Evolutionary conservation across 2,888 invertebrate genomes (phyloP), one percentile per base, ranked within the genome.

Genomic region (Chouioia cunea): DNA sequence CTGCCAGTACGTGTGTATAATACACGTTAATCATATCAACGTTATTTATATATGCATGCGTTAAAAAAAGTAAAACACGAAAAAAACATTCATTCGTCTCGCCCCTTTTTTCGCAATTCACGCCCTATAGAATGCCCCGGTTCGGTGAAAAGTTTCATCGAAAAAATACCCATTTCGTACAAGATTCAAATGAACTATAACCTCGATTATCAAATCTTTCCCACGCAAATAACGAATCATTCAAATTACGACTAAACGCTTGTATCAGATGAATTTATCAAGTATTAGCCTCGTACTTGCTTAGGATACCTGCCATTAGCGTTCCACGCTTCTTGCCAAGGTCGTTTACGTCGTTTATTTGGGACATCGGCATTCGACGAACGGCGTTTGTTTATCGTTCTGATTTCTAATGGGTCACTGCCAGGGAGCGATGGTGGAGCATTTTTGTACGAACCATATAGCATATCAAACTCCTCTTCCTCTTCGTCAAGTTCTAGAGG

Each of bases 291-390:
- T 70, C 81, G 80, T 77, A 85, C 81, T 75, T 85, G 84, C 67
- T 85, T 85, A 70, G 82, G 77, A 78, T 83, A 83, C 77, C 84
- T 81, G 76, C 81, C 81, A 22, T 81, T 81, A 52, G 84, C 85
- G 16, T 80, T 81, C 85, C 85, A 85, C 65, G 71, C 47, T 14
- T 85, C 83, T 57, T 82, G 78, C 85, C 85, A 85, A 69, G 82
- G 82, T 70, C 79, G 77, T 70, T 81, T 80, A 66, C 83, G 83
- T 63, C 80, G 78, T 65, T 77, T 70, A 57, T 59, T n/a, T 52
- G 71, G 36, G 56, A 71, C 66, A 73, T 75, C 53, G 60, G 44
- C 22, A 52, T 36, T 58, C 68, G 65, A 65, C 1, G 65, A 16
- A 47, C 60, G 83, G 79, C 58, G 80, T 79, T 82, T 73, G 76